Conservation (phyloP, 2,888 invertebrate species). For the Neocrepidodera transversa region DNA sequence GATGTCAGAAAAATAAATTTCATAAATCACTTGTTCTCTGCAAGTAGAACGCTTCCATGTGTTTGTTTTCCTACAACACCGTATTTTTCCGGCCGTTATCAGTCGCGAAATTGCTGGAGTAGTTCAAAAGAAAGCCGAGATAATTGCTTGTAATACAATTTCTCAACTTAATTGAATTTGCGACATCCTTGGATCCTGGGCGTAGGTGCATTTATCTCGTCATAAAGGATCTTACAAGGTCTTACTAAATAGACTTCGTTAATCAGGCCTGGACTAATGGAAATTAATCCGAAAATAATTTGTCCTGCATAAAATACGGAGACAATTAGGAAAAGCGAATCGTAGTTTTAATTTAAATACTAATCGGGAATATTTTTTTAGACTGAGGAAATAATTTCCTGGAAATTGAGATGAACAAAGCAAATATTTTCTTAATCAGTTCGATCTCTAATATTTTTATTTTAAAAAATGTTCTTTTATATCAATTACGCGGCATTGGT, state of each 20-base stretch:
- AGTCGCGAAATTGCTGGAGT: slow-evolving; percentile 5
- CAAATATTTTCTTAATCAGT: too few species aligned
- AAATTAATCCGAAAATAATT: too few species aligned
- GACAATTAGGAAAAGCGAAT: too few species aligned
- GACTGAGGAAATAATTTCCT: too few species aligned
- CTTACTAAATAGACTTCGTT: background rate
- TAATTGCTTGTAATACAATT: slow-evolving; percentile 17
- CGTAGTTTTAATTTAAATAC: too few species aligned
- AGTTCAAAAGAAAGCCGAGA: slow-evolving; percentile 10
- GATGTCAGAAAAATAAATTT: slow-evolving; percentile 15
- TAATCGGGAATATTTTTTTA: too few species aligned
- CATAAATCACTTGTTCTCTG: slow-evolving; percentile 11
- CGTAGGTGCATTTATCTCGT: background rate
- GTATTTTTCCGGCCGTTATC: slow-evolving; percentile 7
- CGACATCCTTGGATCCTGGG: slow-evolving; percentile 1
- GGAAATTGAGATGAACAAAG: too few species aligned
- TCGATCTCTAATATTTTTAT: too few species aligned
- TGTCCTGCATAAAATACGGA: too few species aligned
- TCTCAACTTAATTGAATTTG: slow-evolving; percentile 16
- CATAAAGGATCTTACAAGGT: background rate
- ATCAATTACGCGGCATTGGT: too few species aligned
- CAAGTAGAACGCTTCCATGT: background rate
- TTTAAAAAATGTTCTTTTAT: too few species aligned
- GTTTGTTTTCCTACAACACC: slow-evolving; percentile 5
- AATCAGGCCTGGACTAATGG: background rate